Evolutionary conservation across 2,113 vertebrate genomes (phyloP).

Genomic region (Zeus faber): DNA sequence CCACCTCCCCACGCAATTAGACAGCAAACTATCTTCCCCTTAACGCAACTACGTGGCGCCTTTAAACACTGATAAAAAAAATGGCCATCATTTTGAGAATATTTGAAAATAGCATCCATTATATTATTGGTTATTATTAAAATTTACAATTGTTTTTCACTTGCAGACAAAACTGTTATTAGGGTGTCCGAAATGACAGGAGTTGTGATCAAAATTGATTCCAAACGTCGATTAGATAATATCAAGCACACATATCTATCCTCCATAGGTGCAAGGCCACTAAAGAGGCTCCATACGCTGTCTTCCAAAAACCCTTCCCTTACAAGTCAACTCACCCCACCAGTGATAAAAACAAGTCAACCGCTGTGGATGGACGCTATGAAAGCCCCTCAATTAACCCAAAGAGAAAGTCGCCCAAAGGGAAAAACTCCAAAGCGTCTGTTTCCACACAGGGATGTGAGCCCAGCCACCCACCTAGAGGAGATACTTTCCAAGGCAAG

Average conservation of each 20-base stretch:
- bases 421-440: background rate
- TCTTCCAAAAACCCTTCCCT: slow-evolving; percentile 45
- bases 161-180: too few species aligned
- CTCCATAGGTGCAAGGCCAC: slow-evolving; percentile 63
- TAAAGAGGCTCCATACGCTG: slow-evolving; percentile 52
- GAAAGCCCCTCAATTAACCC: background rate
- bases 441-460: slow-evolving; percentile 11
- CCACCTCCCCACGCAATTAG: too few species aligned
- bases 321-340: slow-evolving; percentile 64
- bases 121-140: too few species aligned
- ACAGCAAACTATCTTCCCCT: too few species aligned
- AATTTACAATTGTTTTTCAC: too few species aligned
- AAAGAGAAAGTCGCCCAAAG: slow-evolving; percentile 24
- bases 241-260: slow-evolving; percentile 3
- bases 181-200: slow-evolving; percentile 4
- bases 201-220: background rate
- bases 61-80: too few species aligned
- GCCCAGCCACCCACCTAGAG: slow-evolving; percentile 28
- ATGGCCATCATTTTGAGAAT: too few species aligned
- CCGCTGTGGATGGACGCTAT: background rate
- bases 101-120: too few species aligned
- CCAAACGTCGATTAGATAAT: background rate
- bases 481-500: slow-evolving; percentile 34
- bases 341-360: slow-evolving; percentile 10
- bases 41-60: too few species aligned